These are phyloP conservation scores for Lepilemur ruficaudatus DNA, from an alignment of 2,797 vertebrate species.

Conservation along the genomic window DNA sequence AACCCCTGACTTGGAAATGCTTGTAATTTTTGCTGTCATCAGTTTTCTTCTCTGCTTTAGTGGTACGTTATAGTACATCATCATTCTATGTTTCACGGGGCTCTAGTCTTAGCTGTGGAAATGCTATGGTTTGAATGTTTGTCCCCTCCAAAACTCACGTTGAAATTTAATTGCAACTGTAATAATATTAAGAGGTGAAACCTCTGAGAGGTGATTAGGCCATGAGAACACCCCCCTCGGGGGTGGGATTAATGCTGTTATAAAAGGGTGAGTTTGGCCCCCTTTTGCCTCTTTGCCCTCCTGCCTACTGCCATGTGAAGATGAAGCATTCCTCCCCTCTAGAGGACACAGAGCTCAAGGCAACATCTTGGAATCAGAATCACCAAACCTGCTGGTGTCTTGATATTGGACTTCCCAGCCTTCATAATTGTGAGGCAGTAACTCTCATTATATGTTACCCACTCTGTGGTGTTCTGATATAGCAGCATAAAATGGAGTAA, in stretches of 20 bases:
- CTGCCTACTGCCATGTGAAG: background rate
- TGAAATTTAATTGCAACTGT: background rate
- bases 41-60: background rate
- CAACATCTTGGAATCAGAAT: background rate
- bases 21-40: background rate
- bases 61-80: background rate
- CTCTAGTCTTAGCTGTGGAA: background rate
- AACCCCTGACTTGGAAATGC: background rate
- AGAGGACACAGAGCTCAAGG: background rate
- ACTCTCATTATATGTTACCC: background rate
- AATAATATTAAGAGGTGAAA: background rate
- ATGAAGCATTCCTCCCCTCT: background rate
- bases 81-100: background rate
- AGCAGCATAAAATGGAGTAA: background rate
- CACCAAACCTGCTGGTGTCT: background rate
- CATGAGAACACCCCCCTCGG: background rate
- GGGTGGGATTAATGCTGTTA: background rate
- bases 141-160: background rate
- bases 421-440: background rate
- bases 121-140: background rate
- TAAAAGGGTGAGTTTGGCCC: background rate
- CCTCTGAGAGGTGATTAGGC: background rate
- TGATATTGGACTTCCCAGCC: background rate
- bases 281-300: background rate
- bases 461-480: background rate